A percentile compares a stretch with the other conserved stretches of the same genome.
phyloP scores from a whole-genome alignment of 2,888 invertebrate species.

The Tineola bisselliella region DNA sequence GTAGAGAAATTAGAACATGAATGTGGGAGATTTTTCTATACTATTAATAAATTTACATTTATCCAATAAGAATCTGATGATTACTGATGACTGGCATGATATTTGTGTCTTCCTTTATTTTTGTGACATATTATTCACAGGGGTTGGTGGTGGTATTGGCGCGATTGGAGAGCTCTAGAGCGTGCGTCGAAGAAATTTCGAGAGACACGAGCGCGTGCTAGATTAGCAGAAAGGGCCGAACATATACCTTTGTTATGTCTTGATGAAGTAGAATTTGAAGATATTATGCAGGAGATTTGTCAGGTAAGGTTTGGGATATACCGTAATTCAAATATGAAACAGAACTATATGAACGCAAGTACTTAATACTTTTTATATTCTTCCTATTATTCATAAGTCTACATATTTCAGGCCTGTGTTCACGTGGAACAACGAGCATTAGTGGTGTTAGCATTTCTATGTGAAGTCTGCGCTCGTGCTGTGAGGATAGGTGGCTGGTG shows the following conservation, averaged over 20 bases:
- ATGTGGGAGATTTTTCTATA: too few relatives aligned
- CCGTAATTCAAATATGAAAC: too few relatives aligned
- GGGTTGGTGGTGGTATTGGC: slow-evolving; percentile 65
- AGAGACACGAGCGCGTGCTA: slow-evolving; percentile 55
- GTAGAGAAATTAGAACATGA: too few relatives aligned
- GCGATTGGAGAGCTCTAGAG: slow-evolving; percentile 57
- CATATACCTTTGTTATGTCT: slow-evolving; percentile 58
- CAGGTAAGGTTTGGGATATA: slow-evolving; percentile 40
- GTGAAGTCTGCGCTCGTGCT: slow-evolving; percentile 64
- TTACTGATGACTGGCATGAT: too few relatives aligned
- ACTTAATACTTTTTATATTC: too few relatives aligned
- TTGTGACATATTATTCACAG: slow-evolving; percentile 22
- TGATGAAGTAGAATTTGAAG: slow-evolving; percentile 66
- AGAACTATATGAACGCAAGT: too few relatives aligned
- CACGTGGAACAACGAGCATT: slow-evolving; percentile 65
- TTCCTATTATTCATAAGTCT: too few relatives aligned
- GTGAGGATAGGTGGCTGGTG: slow-evolving; percentile 59
- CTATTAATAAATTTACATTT: too few relatives aligned
- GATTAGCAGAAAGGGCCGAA: slow-evolving; percentile 58
- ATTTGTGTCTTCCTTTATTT: too few relatives aligned
- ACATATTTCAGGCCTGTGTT: slow-evolving; percentile 55
- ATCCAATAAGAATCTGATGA: too few relatives aligned
- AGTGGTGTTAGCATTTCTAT: slow-evolving; percentile 65
- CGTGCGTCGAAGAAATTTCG: slow-evolving; percentile 57
- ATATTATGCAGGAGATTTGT: slow-evolving; percentile 66